These are phyloP conservation scores for Cydia splendana DNA, from an alignment of 1,140 invertebrate genomes.

Conservation along the genomic window DNA sequence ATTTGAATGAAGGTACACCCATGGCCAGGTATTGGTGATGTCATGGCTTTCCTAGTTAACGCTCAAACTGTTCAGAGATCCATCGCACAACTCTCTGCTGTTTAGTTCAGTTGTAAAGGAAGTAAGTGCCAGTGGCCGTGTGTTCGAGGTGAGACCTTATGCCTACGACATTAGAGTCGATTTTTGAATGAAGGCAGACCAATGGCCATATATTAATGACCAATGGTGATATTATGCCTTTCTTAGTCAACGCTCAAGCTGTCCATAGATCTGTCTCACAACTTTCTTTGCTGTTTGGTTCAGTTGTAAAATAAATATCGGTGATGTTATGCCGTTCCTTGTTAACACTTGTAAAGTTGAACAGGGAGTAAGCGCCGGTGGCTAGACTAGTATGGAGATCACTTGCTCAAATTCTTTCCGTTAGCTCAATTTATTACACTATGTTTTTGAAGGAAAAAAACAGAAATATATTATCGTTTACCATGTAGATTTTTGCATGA, in stretches of 20 bases:
- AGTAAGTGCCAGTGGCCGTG: slow-evolving; percentile 89
- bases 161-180: background rate
- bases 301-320: too few relatives aligned
- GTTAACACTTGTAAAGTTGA: too few relatives aligned
- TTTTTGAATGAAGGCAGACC: too few relatives aligned
- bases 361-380: too few relatives aligned
- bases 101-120: slow-evolving; percentile 83
- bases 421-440: too few relatives aligned
- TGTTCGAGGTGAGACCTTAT: slow-evolving; percentile 86
- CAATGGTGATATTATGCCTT: background rate
- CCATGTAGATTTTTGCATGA: background rate
- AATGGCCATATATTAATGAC: too few relatives aligned
- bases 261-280: background rate
- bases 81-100: background rate
- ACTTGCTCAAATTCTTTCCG: too few relatives aligned
- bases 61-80: background rate
- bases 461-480: too few relatives aligned
- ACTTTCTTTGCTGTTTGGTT: too few relatives aligned
- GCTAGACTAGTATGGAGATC: too few relatives aligned
- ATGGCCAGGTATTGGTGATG: background rate
- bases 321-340: too few relatives aligned
- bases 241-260: background rate
- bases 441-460: too few relatives aligned
- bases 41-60: background rate
- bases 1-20: background rate